phyloP scores from a whole-genome alignment of 1,140 invertebrate species.

The Scaptodrosophila lebanonensis region DNA sequence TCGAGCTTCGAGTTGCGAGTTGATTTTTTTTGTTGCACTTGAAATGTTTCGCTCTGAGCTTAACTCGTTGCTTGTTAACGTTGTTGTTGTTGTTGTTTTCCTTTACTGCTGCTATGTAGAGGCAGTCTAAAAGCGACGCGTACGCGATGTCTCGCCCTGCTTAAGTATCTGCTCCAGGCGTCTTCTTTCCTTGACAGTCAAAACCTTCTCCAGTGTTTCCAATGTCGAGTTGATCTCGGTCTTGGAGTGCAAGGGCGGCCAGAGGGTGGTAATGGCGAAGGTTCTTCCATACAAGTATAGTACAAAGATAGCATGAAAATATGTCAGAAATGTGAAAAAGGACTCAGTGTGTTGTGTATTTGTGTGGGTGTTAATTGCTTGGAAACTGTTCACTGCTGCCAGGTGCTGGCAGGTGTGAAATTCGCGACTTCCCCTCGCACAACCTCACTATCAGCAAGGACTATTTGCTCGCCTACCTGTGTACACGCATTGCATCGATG shows the following conservation, averaged over 20 bases:
- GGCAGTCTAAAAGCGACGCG: slow-evolving; percentile 37
- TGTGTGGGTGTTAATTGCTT: slow-evolving; percentile 9
- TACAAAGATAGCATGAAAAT: slow-evolving; percentile 7
- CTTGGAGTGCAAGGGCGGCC: slow-evolving; percentile 70
- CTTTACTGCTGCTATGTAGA: neutral
- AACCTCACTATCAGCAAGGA: neutral
- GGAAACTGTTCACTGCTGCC: neutral
- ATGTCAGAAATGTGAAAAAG: slow-evolving; percentile 17
- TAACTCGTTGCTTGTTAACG: slow-evolving; percentile 2
- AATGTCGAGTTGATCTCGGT: slow-evolving; percentile 70
- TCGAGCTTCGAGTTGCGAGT: slow-evolving; percentile 37
- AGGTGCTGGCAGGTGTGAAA: too few relatives aligned
- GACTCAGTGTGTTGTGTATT: too few relatives aligned
- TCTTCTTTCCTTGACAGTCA: slow-evolving; percentile 68
- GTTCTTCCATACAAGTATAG: slow-evolving; percentile 31
- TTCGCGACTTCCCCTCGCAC: too few relatives aligned
- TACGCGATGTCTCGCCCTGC: slow-evolving; percentile 39
- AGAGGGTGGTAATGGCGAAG: slow-evolving; percentile 71
- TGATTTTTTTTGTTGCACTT: slow-evolving; percentile 15
- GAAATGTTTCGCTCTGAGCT: slow-evolving; percentile 10
- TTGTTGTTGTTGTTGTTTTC: slow-evolving; percentile 1
- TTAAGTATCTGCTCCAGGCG: slow-evolving; percentile 75
- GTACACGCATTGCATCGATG: slow-evolving; percentile 72
- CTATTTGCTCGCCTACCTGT: slow-evolving; percentile 46
- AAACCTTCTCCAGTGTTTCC: slow-evolving; percentile 66